A percentile compares a stretch with the other conserved stretches of the same genome.
These are phyloP conservation scores for Gymnoscelis rufifasciata DNA, from an alignment of 2,888 invertebrate genomes.

Conservation along the genomic window DNA sequence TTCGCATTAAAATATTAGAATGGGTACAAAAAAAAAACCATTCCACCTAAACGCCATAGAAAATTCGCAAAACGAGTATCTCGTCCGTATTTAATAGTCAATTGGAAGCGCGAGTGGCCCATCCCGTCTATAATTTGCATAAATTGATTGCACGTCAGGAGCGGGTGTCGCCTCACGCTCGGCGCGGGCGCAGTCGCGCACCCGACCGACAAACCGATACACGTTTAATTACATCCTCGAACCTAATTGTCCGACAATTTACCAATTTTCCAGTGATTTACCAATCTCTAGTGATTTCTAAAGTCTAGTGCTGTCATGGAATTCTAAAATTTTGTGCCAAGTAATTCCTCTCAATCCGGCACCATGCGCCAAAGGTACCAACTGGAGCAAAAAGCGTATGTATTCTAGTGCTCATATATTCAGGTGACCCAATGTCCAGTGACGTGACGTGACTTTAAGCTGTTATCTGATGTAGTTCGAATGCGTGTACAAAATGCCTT, in stretches of 20 bases:
- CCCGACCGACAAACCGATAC: slow-evolving; percentile 72
- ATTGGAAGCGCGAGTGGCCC: slow-evolving; percentile 49
- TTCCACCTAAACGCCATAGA: not conserved
- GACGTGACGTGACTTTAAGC: slow-evolving; percentile 39
- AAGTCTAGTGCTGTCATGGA: slow-evolving; percentile 47
- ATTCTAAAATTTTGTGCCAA: slow-evolving; percentile 52
- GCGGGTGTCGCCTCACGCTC: slow-evolving; percentile 50
- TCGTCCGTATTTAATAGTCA: slow-evolving; percentile 44
- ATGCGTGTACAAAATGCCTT: slow-evolving; percentile 45
- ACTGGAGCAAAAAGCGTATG: slow-evolving; percentile 73
- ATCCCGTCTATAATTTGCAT: slow-evolving; percentile 73
- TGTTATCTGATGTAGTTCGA: slow-evolving; percentile 40
- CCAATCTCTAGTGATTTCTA: slow-evolving; percentile 30
- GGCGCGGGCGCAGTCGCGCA: slow-evolving; percentile 65
- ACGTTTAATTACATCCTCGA: slow-evolving; percentile 74
- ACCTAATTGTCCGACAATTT: slow-evolving; percentile 59
- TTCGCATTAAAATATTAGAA: no score
- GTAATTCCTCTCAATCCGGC: slow-evolving; percentile 33
- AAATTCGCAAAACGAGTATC: slow-evolving; percentile 31
- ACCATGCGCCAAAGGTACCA: slow-evolving; percentile 74
- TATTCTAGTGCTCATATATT: slow-evolving; percentile 44
- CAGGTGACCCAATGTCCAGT: slow-evolving; percentile 40
- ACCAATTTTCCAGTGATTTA: slow-evolving; percentile 39
- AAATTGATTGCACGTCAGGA: slow-evolving; percentile 69
- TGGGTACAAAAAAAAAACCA: no score